Evolutionary conservation across 2,797 vertebrate species (phyloP).

Genomic region (Hypotaenidia okinawae): DNA sequence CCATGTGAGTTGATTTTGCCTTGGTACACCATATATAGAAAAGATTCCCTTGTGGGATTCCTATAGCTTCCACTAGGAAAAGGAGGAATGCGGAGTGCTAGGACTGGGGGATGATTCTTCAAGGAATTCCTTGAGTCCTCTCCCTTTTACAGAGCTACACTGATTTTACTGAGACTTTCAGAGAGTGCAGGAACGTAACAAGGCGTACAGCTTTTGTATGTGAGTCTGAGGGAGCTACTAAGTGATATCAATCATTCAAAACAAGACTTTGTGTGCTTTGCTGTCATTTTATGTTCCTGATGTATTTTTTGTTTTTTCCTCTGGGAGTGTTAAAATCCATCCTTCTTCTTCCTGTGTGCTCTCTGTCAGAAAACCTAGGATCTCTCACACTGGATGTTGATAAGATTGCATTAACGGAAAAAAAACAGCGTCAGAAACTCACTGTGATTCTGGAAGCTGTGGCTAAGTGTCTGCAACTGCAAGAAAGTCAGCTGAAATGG

Average conservation of each 20-base stretch:
- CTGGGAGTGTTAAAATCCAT: not conserved
- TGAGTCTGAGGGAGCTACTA: not conserved
- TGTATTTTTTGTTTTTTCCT: not conserved
- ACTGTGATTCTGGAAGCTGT: constrained; percentile 80
- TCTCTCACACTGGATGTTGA: constrained; percentile 81
- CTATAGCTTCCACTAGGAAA: not conserved
- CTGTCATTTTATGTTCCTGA: not conserved
- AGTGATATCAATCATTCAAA: not conserved
- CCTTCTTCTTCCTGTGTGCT: not conserved
- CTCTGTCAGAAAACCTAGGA: constrained; percentile 75
- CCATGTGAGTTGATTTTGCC: not conserved
- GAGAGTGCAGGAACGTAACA: not conserved
- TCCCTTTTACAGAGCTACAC: not conserved
- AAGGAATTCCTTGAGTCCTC: not conserved
- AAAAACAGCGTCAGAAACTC: constrained; percentile 87
- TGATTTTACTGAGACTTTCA: not conserved
- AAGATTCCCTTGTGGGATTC: not conserved
- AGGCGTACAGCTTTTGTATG: not conserved
- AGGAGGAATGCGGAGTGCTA: not conserved
- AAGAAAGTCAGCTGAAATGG: constrained; percentile 83
- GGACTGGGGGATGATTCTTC: not conserved
- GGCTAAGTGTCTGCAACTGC: constrained; percentile 75
- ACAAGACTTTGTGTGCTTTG: not conserved
- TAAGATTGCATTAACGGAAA: constrained; percentile 83
- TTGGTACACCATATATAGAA: not conserved